Evolutionary conservation across 2,113 vertebrate genomes (phyloP).

Genomic region (Glaucidium brasilianum): DNA sequence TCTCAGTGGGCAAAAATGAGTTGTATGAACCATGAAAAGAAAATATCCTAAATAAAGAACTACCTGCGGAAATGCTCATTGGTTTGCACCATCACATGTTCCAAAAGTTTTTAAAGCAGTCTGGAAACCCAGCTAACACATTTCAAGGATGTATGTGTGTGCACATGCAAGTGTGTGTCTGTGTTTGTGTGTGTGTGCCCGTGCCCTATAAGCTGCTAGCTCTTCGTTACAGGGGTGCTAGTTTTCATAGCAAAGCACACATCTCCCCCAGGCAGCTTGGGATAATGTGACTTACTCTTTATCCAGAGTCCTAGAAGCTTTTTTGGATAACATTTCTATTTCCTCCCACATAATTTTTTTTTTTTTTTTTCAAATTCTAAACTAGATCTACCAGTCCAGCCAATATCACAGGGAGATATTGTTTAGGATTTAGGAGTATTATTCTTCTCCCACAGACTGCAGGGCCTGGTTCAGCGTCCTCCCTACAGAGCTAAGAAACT

Average conservation of each 20-base stretch:
- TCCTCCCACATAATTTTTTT: background rate
- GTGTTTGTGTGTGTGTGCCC: no score
- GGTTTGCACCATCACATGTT: fast-evolving
- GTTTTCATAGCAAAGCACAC: background rate
- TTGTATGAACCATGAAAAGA: background rate
- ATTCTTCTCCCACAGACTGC: background rate
- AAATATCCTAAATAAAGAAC: background rate
- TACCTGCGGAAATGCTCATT: background rate
- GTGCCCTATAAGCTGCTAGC: background rate
- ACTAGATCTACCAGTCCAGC: background rate
- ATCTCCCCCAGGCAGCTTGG: background rate
- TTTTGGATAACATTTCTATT: background rate
- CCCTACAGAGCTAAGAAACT: slow-evolving; percentile 17
- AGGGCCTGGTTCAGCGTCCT: background rate
- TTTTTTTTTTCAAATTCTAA: background rate
- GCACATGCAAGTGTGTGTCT: no score
- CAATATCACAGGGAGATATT: background rate
- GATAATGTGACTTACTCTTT: background rate
- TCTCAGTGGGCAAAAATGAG: background rate
- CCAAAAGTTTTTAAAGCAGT: background rate
- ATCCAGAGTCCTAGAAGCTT: background rate
- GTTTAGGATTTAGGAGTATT: background rate
- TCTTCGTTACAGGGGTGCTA: background rate
- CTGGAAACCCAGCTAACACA: background rate
- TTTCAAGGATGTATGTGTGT: background rate